Evolutionary conservation across 1,140 invertebrate species (phyloP).

Genomic region (Neodiprion pinetum): DNA sequence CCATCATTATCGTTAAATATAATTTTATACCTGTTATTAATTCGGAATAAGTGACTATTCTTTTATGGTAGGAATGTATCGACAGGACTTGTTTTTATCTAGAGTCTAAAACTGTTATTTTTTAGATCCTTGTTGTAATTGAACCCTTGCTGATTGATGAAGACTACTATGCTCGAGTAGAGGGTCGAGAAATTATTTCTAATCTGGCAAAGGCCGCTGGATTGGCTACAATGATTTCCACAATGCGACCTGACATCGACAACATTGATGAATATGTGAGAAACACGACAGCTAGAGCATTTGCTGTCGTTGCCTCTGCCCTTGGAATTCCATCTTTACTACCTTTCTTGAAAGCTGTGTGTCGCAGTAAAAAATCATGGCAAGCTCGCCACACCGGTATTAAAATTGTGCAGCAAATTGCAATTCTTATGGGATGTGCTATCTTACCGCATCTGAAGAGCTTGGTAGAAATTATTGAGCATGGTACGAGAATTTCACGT

Average conservation of each 20-base stretch:
- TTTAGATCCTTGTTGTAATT: conserved; percentile 95
- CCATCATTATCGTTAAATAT: conserved; percentile 7
- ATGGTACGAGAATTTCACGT: conserved; percentile 69
- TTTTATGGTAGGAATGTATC: conserved; percentile 5
- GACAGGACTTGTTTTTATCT: conserved; percentile 7
- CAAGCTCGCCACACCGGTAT: conserved; percentile 99
- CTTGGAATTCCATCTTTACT: conserved; percentile 97
- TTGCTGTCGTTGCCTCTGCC: conserved; percentile 98
- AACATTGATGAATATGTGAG: conserved; percentile 99
- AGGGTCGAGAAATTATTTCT: conserved; percentile 99
- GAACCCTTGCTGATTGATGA: conserved; percentile 99
- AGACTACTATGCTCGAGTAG: conserved; percentile 99
- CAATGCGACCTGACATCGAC: conserved; percentile 99
- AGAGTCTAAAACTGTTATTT: conserved; percentile 33
- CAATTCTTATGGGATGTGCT: conserved; percentile 99
- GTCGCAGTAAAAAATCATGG: conserved; percentile 99
- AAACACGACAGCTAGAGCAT: conserved; percentile 98
- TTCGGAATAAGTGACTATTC: background rate
- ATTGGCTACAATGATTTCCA: conserved; percentile 99
- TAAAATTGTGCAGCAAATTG: conserved; percentile 99
- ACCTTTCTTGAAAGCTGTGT: conserved; percentile 99
- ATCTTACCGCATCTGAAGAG: conserved; percentile 98
- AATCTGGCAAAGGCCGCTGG: conserved; percentile 99
- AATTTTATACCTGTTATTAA: too few species aligned
- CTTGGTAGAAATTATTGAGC: conserved; percentile 99